Percentiles rank a stretch among this genome's conserved stretches.
Evolutionary conservation across 2,888 invertebrate species (phyloP).

Genomic region (Polyommatus icarus): DNA sequence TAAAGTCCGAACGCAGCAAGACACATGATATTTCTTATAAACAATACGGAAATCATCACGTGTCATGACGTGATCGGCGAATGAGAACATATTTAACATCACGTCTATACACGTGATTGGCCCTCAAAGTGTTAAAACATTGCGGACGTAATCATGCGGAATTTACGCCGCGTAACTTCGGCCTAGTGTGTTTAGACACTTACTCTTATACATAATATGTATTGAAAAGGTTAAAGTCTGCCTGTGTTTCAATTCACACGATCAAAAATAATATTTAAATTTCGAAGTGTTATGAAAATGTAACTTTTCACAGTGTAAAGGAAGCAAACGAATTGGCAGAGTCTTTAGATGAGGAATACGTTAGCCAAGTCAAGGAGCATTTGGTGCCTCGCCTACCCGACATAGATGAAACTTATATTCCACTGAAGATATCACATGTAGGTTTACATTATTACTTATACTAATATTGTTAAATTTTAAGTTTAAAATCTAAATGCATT

Average conservation of each 20-base stretch:
- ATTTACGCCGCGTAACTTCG: no score
- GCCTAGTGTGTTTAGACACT: no score
- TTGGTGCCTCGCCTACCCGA: constrained; percentile 79
- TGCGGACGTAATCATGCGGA: no score
- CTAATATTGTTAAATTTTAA: background rate
- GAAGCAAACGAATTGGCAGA: constrained; percentile 73
- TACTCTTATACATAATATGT: background rate
- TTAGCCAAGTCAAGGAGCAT: constrained; percentile 46
- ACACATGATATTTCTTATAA: no score
- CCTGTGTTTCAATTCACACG: background rate
- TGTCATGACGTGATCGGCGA: no score
- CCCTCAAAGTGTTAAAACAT: no score
- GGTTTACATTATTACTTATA: constrained; percentile 43
- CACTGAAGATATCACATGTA: constrained; percentile 80
- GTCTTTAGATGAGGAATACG: constrained; percentile 49
- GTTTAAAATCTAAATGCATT: no score
- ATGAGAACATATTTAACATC: no score
- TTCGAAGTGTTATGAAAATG: background rate
- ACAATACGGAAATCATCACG: no score
- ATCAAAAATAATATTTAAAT: background rate
- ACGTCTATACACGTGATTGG: no score
- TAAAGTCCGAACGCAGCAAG: no score
- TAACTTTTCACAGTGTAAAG: constrained; percentile 57
- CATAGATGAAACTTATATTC: constrained; percentile 80
- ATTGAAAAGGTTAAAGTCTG: background rate